Conservation (phyloP, 2,113 vertebrate genomes). For the Catharus fuscescens region DNA sequence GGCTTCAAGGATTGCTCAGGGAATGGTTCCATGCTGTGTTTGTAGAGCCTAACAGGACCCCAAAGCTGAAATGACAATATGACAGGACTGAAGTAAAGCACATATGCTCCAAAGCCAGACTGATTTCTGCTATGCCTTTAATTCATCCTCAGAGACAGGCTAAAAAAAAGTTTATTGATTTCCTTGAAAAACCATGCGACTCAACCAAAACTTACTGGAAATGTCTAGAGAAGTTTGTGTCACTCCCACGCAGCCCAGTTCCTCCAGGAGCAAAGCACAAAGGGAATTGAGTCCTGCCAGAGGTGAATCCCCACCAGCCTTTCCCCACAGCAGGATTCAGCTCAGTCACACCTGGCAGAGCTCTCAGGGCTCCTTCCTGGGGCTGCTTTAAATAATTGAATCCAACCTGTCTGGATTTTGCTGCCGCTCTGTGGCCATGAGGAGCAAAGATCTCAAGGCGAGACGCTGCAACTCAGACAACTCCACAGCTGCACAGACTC, state of each 20-base stretch:
- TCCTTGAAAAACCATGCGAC: background rate
- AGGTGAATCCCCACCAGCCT: background rate
- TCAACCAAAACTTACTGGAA: background rate
- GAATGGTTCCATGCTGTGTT: background rate
- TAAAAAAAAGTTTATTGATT: background rate
- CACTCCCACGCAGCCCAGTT: background rate
- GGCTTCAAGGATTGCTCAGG: background rate
- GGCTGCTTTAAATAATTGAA: fast-evolving
- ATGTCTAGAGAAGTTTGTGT: background rate
- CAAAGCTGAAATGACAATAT: background rate
- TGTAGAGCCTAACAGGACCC: background rate
- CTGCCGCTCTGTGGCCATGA: constrained; percentile 35
- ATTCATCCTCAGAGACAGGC: background rate
- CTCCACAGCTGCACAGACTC: background rate
- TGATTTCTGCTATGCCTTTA: background rate
- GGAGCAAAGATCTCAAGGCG: background rate
- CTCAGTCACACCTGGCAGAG: background rate
- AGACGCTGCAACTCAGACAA: background rate
- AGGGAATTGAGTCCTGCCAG: fast-evolving
- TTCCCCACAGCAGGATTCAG: background rate
- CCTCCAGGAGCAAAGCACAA: background rate
- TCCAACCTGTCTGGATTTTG: background rate
- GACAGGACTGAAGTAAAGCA: background rate
- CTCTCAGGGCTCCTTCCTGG: fast-evolving
- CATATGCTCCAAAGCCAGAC: background rate